Evolutionary conservation across 2,113 vertebrate species (phyloP).

Genomic region (Haliaeetus leucogaster): DNA sequence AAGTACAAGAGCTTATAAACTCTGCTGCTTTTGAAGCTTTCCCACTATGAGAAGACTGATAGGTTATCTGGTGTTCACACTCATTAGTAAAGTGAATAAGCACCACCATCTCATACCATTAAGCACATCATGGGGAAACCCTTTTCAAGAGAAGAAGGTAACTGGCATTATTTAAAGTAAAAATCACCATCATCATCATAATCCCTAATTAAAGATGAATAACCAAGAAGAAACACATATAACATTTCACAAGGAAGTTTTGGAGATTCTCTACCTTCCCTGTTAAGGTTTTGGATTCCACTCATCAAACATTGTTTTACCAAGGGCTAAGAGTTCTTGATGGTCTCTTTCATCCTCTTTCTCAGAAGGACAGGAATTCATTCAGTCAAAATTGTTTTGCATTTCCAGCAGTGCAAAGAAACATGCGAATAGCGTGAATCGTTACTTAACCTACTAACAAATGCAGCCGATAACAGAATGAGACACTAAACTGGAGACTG

Average conservation of each 20-base stretch:
- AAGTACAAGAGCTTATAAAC: neutral
- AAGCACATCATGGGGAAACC: neutral
- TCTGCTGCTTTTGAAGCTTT: neutral
- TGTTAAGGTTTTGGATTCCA: neutral
- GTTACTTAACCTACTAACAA: neutral
- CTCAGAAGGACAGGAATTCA: neutral
- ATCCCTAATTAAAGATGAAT: neutral
- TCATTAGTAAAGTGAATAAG: neutral
- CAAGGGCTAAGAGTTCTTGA: neutral
- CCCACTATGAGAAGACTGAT: neutral
- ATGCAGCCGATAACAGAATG: neutral
- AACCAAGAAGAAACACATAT: neutral
- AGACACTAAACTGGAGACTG: neutral
- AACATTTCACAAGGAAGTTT: neutral
- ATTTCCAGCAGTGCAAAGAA: neutral
- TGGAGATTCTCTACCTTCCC: neutral
- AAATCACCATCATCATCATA: neutral
- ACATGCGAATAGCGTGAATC: neutral
- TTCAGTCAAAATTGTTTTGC: neutral
- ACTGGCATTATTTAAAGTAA: neutral
- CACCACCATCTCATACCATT: neutral
- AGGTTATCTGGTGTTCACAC: neutral
- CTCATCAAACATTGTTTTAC: neutral
- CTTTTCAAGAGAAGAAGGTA: neutral
- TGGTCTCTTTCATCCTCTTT: neutral